Percentiles rank a stretch among this genome's conserved stretches.
Evolutionary conservation across 2,888 invertebrate species (phyloP).

Genomic region (Cordylochernes scorpioides): DNA sequence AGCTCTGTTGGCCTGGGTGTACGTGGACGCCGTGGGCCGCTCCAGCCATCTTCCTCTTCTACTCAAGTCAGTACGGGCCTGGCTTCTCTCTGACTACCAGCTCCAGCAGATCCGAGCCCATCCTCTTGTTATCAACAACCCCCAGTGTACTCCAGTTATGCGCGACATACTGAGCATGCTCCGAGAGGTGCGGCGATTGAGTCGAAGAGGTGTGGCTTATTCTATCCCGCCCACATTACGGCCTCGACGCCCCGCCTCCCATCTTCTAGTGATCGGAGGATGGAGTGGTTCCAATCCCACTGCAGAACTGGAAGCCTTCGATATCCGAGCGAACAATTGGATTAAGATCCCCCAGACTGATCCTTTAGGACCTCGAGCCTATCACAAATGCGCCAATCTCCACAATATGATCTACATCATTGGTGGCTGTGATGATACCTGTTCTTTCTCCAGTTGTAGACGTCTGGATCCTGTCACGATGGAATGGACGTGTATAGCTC

Average conservation of each 20-base stretch:
- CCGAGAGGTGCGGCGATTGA: conserved; percentile 68
- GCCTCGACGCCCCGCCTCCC: conserved; percentile 52
- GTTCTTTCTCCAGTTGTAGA: conserved; percentile 41
- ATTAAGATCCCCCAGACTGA: conserved; percentile 46
- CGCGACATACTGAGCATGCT: conserved; percentile 71
- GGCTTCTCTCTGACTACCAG: conserved; percentile 62
- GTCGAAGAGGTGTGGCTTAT: conserved; percentile 47
- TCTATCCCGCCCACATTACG: conserved; percentile 50
- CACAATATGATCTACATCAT: conserved; percentile 34
- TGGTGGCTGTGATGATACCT: conserved; percentile 26
- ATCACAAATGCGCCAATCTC: conserved; percentile 73
- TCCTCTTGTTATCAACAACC: conserved; percentile 47
- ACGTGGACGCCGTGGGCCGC: conserved; percentile 41
- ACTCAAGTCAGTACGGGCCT: conserved; percentile 30
- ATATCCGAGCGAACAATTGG: conserved; percentile 67
- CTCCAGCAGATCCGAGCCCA: conserved; percentile 63
- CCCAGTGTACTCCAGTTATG: conserved; percentile 56
- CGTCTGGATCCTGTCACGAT: conserved; percentile 28
- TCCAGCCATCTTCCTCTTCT: conserved; percentile 45
- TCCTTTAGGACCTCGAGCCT: conserved; percentile 56
- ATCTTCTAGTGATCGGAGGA: conserved; percentile 55
- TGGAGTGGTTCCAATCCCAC: conserved; percentile 44
- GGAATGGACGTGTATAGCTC: conserved; percentile 23
- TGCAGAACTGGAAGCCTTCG: conserved; percentile 57
- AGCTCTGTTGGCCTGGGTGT: conserved; percentile 58